Evolutionary conservation across 1,140 invertebrate genomes (phyloP).

Genomic region (Cylas formicarius): DNA sequence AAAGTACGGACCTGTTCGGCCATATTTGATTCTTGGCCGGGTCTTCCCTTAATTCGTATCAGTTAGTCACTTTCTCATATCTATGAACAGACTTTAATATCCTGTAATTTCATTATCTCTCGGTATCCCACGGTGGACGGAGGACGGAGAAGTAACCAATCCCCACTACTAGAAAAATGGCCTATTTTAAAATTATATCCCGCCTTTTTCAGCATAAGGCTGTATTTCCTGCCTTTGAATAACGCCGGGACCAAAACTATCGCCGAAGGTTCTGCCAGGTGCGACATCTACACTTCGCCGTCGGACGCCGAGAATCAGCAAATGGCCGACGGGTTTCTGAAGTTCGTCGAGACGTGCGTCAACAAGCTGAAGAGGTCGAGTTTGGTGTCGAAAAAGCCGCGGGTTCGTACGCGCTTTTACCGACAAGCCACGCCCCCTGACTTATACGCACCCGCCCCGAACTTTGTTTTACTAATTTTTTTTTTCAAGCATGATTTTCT

Average conservation of each 20-base stretch:
- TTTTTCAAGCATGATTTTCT: slow-evolving; percentile 37
- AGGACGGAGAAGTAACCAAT: too few relatives aligned
- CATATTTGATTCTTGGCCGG: too few relatives aligned
- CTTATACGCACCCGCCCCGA: slow-evolving; percentile 4
- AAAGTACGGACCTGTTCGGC: too few relatives aligned
- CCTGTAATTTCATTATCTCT: too few relatives aligned
- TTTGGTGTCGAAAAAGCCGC: slow-evolving; percentile 52
- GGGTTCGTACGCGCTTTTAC: slow-evolving; percentile 45
- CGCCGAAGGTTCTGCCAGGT: slow-evolving; percentile 59
- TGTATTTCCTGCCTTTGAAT: slow-evolving; percentile 75
- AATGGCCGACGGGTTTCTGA: slow-evolving; percentile 67
- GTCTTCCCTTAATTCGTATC: too few relatives aligned
- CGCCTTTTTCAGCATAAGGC: slow-evolving; percentile 55
- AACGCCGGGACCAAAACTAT: slow-evolving; percentile 63
- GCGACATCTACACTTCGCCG: slow-evolving; percentile 69
- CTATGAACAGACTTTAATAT: too few relatives aligned
- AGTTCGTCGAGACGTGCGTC: slow-evolving; percentile 79
- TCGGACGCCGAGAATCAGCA: slow-evolving; percentile 57
- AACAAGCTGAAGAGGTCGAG: slow-evolving; percentile 80
- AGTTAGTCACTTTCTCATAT: too few relatives aligned
- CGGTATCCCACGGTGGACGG: too few relatives aligned
- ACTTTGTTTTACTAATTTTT: slow-evolving; percentile 22
- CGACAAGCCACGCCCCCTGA: slow-evolving; percentile 6
- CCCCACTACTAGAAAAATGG: too few relatives aligned
- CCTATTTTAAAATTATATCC: slow-evolving; percentile 4